phyloP scores from a whole-genome alignment of 2,113 vertebrate genomes.

The Crypturellus undulatus region DNA sequence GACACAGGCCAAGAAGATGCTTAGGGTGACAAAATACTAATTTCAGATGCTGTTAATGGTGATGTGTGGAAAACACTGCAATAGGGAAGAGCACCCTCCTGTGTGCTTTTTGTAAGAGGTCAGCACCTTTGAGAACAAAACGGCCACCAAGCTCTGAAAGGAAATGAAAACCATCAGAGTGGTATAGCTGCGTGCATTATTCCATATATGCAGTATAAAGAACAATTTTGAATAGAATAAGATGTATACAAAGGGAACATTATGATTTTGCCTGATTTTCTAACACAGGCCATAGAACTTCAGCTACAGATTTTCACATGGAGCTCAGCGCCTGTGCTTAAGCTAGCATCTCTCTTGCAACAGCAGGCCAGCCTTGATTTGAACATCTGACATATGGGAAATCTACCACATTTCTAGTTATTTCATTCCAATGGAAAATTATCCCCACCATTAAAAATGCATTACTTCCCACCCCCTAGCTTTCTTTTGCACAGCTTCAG shows the following conservation, averaged over 20 bases:
- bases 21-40: neutral
- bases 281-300: neutral
- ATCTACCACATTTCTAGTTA: neutral
- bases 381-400: neutral
- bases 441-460: neutral
- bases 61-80: neutral
- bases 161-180: neutral
- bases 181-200: neutral
- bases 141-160: neutral
- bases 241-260: neutral
- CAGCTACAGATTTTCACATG: neutral
- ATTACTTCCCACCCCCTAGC: accelerated
- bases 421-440: neutral
- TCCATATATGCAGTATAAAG: neutral
- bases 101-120: neutral
- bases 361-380: neutral
- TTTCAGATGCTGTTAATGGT: neutral
- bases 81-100: neutral
- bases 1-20: neutral
- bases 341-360: neutral
- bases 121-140: neutral
- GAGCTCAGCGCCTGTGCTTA: neutral
- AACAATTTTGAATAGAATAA: neutral
- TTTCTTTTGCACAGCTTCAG: neutral
- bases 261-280: neutral